Conservation (phyloP, 2,797 vertebrate species). For the Siniperca undulata region DNA sequence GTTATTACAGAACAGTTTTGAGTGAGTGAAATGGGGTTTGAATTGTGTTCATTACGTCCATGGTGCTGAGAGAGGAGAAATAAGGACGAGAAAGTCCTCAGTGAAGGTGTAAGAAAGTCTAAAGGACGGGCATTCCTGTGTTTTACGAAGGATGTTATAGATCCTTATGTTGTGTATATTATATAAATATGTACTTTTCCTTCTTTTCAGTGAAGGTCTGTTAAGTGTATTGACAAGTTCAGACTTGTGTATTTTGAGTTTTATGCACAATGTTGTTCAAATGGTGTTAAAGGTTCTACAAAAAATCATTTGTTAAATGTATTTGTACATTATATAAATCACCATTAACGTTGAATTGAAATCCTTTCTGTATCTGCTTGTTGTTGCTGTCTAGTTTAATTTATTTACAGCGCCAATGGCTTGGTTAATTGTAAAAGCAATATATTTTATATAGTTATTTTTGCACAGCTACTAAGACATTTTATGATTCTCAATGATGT, state of each 20-base stretch:
- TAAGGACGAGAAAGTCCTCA: slow-evolving; percentile 34
- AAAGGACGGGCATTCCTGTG: slow-evolving; percentile 79
- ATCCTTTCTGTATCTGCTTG: slow-evolving; percentile 86
- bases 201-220: slow-evolving; percentile 83
- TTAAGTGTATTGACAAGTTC: slow-evolving; percentile 80
- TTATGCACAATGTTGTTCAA: slow-evolving; percentile 82
- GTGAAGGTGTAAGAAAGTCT: slow-evolving; percentile 55
- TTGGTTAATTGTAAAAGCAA: slow-evolving; percentile 93
- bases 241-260: slow-evolving; percentile 82
- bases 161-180: slow-evolving; percentile 82
- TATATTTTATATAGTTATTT: slow-evolving; percentile 97
- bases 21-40: slow-evolving; percentile 75
- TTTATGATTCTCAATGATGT: slow-evolving; percentile 83
- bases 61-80: slow-evolving; percentile 75
- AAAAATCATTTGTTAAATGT: slow-evolving; percentile 82
- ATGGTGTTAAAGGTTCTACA: slow-evolving; percentile 78
- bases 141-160: slow-evolving; percentile 78
- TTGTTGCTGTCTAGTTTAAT: slow-evolving; percentile 94
- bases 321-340: slow-evolving; percentile 88
- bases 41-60: slow-evolving; percentile 67
- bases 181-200: slow-evolving; percentile 81
- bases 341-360: slow-evolving; percentile 83
- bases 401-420: slow-evolving; percentile 91
- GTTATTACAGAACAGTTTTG: slow-evolving; percentile 60
- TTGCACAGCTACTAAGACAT: slow-evolving; percentile 98